Conservation (phyloP, 2,797 vertebrate species). For the Danio aesculapii region DNA sequence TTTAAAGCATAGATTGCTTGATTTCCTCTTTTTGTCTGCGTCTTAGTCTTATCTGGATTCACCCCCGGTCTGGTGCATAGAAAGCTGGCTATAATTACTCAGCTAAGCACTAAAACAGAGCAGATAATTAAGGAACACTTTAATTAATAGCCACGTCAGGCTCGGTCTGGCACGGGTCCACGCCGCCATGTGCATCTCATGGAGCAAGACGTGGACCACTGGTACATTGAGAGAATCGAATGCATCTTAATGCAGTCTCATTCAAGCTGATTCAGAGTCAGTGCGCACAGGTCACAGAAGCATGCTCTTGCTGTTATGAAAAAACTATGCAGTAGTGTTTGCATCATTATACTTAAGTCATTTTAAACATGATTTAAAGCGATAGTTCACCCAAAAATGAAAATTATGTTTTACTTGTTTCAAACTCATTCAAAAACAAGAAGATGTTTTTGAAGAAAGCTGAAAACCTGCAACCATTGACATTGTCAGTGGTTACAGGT, state of each 20-base stretch:
- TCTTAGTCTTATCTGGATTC: conserved; percentile 18
- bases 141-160: conserved; percentile 52
- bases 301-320: not conserved
- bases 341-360: not conserved
- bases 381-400: too few species aligned
- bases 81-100: conserved; percentile 47
- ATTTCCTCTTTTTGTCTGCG: not conserved
- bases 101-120: conserved; percentile 46
- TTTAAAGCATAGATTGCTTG: conserved; percentile 15
- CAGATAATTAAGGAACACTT: conserved; percentile 56
- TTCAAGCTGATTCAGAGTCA: conserved; percentile 16
- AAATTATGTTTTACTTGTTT: too few species aligned
- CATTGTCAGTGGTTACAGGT: too few species aligned
- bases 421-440: too few species aligned
- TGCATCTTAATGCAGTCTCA: conserved; percentile 29
- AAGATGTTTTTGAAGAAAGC: too few species aligned
- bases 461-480: too few species aligned
- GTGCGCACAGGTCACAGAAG: not conserved
- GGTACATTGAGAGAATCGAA: conserved; percentile 23
- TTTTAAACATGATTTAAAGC: too few species aligned
- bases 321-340: not conserved
- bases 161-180: conserved; percentile 24
- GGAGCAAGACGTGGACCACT: conserved; percentile 10
- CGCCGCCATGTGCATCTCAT: conserved; percentile 1
- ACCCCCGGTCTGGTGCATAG: conserved; percentile 32